Percentiles rank a stretch among this genome's conserved stretches.
phyloP scores from a whole-genome alignment of 2,888 invertebrate species.

The Nomada lathburiana region DNA sequence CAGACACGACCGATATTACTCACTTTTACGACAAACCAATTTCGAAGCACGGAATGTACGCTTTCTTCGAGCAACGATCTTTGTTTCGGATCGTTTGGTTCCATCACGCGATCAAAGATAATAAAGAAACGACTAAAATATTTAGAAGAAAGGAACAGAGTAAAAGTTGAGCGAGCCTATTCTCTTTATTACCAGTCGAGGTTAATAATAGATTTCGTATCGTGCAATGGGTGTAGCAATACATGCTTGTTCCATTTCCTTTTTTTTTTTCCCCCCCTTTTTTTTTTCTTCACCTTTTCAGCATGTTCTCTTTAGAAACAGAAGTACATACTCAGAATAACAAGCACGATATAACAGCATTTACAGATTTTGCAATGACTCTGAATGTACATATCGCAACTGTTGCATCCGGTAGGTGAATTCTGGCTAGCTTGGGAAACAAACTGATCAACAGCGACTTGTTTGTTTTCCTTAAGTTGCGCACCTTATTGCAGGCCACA shows the following conservation, averaged over 20 bases:
- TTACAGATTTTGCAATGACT: slow-evolving; percentile 39
- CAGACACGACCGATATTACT: background rate
- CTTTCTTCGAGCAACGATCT: slow-evolving; percentile 33
- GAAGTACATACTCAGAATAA: slow-evolving; percentile 13
- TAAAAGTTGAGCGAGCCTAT: background rate
- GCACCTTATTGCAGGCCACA: slow-evolving; percentile 50
- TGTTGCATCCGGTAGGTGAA: slow-evolving; percentile 49
- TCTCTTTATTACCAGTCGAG: background rate
- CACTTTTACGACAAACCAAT: background rate
- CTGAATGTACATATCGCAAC: slow-evolving; percentile 12
- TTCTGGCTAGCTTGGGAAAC: slow-evolving; percentile 51
- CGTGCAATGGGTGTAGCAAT: slow-evolving; percentile 33
- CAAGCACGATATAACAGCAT: slow-evolving; percentile 49
- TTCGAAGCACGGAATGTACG: slow-evolving; percentile 40
- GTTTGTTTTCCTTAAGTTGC: slow-evolving; percentile 49
- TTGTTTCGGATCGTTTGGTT: slow-evolving; percentile 9
- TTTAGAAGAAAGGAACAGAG: background rate
- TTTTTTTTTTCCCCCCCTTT: no score
- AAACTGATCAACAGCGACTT: slow-evolving; percentile 30
- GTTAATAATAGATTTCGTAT: background rate
- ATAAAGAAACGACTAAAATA: no score
- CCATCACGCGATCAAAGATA: slow-evolving; percentile 21
- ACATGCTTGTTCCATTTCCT: slow-evolving; percentile 35
- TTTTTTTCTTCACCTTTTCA: slow-evolving; percentile 1
- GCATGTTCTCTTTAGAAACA: slow-evolving; percentile 48